A percentile compares a stretch with the other conserved stretches of the same genome.
Conservation (phyloP, 2,113 vertebrate genomes). For the Pterocles gutturalis region DNA sequence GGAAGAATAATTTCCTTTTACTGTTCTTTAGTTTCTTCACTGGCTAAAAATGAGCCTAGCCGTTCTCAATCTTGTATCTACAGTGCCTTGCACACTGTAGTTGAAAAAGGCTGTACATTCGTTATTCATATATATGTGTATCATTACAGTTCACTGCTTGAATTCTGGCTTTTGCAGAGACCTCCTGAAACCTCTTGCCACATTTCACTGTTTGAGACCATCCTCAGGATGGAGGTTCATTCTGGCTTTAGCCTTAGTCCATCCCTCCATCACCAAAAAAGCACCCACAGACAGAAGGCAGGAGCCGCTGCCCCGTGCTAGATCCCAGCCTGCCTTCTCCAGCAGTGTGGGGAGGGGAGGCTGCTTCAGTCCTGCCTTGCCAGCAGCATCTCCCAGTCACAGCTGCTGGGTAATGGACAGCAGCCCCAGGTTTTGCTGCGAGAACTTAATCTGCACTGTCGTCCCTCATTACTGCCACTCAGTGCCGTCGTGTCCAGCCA, state of each 20-base stretch:
- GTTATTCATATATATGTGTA: rapidly evolving
- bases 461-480: slow-evolving; percentile 32
- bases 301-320: not conserved
- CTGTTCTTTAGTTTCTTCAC: not conserved
- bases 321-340: not conserved
- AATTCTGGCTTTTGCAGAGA: not conserved
- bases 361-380: not conserved
- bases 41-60: not conserved
- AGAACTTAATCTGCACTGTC: slow-evolving; percentile 19
- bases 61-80: not conserved
- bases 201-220: not conserved
- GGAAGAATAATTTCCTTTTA: not conserved
- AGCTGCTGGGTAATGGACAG: not conserved
- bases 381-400: not conserved
- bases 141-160: not conserved
- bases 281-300: not conserved
- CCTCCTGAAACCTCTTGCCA: not conserved
- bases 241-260: not conserved
- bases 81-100: not conserved
- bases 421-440: not conserved
- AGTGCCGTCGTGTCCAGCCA: slow-evolving; percentile 53
- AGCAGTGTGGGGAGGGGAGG: not conserved
- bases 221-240: not conserved
- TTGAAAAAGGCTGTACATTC: rapidly evolving
- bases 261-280: not conserved